These are phyloP conservation scores for Neocrepidodera transversa DNA, from an alignment of 2,888 invertebrate genomes.

Conservation along the genomic window DNA sequence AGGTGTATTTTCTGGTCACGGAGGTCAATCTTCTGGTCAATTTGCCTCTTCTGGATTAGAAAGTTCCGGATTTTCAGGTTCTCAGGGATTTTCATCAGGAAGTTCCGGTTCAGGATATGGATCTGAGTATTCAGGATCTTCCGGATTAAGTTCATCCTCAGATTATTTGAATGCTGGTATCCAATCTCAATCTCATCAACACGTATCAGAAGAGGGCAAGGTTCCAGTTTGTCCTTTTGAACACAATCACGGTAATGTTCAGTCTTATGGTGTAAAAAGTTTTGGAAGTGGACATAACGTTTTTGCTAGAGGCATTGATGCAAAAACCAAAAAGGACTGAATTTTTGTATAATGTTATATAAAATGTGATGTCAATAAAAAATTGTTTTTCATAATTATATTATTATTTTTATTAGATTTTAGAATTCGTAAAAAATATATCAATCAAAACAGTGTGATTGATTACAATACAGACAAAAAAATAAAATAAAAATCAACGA, in stretches of 20 bases:
- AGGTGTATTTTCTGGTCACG: background rate
- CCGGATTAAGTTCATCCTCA: background rate
- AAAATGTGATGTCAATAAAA: slow-evolving; percentile 17
- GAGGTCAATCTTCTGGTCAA: background rate
- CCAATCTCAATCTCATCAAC: background rate
- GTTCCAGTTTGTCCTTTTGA: slow-evolving; percentile 2
- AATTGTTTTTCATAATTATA: too few relatives aligned
- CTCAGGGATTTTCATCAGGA: background rate
- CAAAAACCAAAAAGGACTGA: slow-evolving; percentile 3
- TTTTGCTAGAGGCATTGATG: background rate
- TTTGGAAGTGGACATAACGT: background rate
- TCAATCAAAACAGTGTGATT: too few relatives aligned
- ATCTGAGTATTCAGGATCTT: background rate
- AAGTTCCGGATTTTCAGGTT: background rate
- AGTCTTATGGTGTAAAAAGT: background rate
- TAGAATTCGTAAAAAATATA: too few relatives aligned
- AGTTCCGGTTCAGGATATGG: background rate
- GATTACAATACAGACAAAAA: too few relatives aligned
- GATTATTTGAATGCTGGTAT: background rate
- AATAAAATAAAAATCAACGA: too few relatives aligned
- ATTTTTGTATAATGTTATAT: background rate
- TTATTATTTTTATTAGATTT: too few relatives aligned
- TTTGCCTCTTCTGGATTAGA: background rate
- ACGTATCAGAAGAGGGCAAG: background rate
- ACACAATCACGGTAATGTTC: slow-evolving; percentile 1